phyloP scores from a whole-genome alignment of 2,113 vertebrate species.

The Pristiophorus japonicus region DNA sequence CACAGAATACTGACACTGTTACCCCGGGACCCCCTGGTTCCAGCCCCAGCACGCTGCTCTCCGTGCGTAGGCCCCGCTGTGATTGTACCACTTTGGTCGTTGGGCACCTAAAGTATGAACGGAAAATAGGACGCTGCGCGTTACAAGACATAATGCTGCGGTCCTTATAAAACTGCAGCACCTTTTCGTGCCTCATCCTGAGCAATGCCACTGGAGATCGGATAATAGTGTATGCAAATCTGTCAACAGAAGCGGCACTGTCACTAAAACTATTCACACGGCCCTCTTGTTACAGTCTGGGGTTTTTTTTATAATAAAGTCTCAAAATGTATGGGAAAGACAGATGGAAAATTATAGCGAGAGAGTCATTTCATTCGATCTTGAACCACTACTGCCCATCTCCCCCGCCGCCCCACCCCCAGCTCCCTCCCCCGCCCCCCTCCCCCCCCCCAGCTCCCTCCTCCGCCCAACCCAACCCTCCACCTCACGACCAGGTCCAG shows the following conservation, averaged over 20 bases:
- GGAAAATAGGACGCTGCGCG: background rate
- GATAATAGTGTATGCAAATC: background rate
- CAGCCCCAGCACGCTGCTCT: too few species aligned
- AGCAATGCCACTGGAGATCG: background rate
- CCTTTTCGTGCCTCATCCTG: background rate
- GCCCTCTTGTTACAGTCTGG: background rate
- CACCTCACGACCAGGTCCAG: background rate
- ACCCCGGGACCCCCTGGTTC: too few species aligned
- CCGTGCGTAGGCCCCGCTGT: too few species aligned
- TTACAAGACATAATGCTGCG: background rate
- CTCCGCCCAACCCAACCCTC: background rate
- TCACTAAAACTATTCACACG: background rate
- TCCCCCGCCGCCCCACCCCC: too few species aligned
- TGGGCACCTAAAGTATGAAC: too few species aligned
- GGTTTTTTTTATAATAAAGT: background rate
- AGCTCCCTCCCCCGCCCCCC: background rate
- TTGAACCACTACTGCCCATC: background rate
- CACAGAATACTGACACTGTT: too few species aligned
- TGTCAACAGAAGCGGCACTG: background rate
- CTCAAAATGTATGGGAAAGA: background rate
- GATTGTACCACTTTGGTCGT: too few species aligned
- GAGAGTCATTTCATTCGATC: background rate
- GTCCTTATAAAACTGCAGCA: background rate
- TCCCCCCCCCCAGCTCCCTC: too few species aligned
- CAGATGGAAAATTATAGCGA: background rate